Base-by-base conservation (phyloP, 2,113 vertebrate species). In the Equus przewalskii region DNA sequence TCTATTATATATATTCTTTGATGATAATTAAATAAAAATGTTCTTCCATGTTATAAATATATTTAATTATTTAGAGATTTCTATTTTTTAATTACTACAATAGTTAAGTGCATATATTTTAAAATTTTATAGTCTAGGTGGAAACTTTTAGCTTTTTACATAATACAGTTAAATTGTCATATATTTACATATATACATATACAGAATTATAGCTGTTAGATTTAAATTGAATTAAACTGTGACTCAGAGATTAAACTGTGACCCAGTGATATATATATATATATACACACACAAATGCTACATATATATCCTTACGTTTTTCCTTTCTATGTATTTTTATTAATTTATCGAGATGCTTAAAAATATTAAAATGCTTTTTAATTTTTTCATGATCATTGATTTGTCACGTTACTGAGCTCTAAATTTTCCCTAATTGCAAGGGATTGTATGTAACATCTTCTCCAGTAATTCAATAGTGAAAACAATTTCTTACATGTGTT, bases 1-100 rank as follows among this genome's bases (percentile, higher is more conserved):
- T 46, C n/a, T 76, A 58, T 30, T 73, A 0, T 69, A 51, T 81
- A 72, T 11, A 18, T 41, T 41, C 30, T 41, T 89, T 94, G 41
- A 78, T 56, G 51, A 72, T 82, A 65, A 75, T 58, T 62, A 69
- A 69, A 78, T 91, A 56, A 70, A 88, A 95, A 86, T 85, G 14
- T 76, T 28, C 49, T 41, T 46, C n/a, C 16, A 81, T 73, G 58
- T 84, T 85, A 85, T 58, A 72, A 56, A 15, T 80, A 81, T 64
- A 30, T 89, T 60, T 72, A 94, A 56, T 49, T 94, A 64, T 46
- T 80, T 80, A 51, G 10, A 78, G 14, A 24, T 83, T 82, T 96
- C 5, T 72, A n/a, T 70, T 70, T 15, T 33, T 0, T 75, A 93
- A 80, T 18, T 41, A 80, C 24, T 69, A 81, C 1, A 91, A 5